Percentiles rank a stretch among this genome's conserved stretches.
These are phyloP conservation scores for Jaculus jaculus DNA, from an alignment of 2,113 vertebrate genomes.

Conservation along the genomic window DNA sequence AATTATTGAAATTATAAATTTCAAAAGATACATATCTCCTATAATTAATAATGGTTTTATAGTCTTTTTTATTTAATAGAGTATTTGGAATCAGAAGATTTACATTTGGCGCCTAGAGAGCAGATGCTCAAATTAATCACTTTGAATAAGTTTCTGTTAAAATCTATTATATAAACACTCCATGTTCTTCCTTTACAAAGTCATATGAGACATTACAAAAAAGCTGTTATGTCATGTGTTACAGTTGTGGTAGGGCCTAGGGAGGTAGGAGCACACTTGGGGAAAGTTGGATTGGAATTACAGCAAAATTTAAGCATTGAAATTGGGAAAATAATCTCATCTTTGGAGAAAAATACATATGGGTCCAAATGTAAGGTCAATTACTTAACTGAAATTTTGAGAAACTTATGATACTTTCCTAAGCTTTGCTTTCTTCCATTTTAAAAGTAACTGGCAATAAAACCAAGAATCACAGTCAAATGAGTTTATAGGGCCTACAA, in stretches of 20 bases:
- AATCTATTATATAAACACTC: not conserved
- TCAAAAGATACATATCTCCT: not conserved
- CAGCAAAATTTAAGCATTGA: not conserved
- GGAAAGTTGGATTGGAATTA: not conserved
- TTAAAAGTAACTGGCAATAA: not conserved
- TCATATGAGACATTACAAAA: not conserved
- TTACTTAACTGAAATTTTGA: not conserved
- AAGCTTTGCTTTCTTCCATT: not conserved
- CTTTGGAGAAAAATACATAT: not conserved
- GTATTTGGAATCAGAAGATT: not conserved
- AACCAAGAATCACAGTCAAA: not conserved
- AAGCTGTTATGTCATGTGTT: not conserved
- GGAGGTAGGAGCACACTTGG: no score
- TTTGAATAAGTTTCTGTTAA: not conserved
- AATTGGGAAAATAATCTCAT: not conserved
- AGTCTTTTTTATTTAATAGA: not conserved
- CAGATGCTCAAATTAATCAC: not conserved
- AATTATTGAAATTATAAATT: not conserved
- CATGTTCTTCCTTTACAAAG: not conserved
- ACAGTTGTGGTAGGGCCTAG: not conserved
- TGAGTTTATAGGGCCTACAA: not conserved
- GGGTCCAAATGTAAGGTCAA: not conserved
- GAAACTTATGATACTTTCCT: not conserved
- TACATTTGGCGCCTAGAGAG: not conserved
- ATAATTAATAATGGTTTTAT: not conserved